Evolutionary conservation across 2,797 vertebrate genomes (phyloP).

Genomic region (Smutsia temminckii): DNA sequence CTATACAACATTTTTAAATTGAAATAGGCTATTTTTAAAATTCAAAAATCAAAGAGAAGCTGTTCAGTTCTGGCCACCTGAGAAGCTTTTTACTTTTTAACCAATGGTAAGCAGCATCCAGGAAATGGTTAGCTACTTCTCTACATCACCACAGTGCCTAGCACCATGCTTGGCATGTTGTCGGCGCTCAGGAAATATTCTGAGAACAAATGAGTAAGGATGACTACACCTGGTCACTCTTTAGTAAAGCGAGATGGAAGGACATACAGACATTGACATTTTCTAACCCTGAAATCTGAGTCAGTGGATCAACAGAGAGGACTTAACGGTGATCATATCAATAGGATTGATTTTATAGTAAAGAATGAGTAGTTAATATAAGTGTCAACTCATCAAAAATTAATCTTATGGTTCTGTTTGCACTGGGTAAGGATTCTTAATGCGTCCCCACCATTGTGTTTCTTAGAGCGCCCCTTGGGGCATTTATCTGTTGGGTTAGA

Average conservation of each 20-base stretch:
- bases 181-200: background rate
- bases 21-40: conserved; percentile 8
- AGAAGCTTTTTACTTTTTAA: background rate
- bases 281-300: background rate
- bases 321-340: background rate
- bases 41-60: conserved; percentile 2
- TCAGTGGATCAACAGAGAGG: background rate
- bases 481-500: background rate
- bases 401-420: background rate
- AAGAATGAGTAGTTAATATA: background rate
- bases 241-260: background rate
- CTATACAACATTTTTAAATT: background rate
- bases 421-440: background rate
- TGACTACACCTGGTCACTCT: background rate
- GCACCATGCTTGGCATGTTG: too few species aligned
- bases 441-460: background rate
- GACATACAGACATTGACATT: background rate
- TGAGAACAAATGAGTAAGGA: background rate
- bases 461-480: background rate
- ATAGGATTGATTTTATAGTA: background rate
- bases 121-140: background rate
- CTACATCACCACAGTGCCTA: background rate
- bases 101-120: background rate
- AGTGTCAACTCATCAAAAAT: background rate
- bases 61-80: background rate